Base-by-base conservation (phyloP, 2,888 invertebrate genomes). In the Venustoraphidia nigricollis region DNA sequence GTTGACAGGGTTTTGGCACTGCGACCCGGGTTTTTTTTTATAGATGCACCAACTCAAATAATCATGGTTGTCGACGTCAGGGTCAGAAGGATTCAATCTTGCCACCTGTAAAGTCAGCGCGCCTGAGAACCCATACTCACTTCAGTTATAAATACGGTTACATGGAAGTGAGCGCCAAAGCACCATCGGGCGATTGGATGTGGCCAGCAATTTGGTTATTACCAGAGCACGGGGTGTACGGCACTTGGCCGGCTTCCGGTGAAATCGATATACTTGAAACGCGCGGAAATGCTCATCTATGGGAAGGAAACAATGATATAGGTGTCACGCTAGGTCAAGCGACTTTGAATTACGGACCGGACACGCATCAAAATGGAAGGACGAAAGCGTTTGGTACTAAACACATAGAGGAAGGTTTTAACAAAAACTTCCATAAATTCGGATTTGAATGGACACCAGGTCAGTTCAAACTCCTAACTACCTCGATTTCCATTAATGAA, bases 201-300 rank as follows among this genome's bases (percentile, higher is more conserved):
- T 59, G 59, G 58, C 59, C 60, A 40, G 58, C 58, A 8, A 54
- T 60, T 34, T 59, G 57, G 57, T 50, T 60, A 17, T 50, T 57
- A 39, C 59, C 59, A 14, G 42, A 49, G 9, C 44, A 48, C 9
- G 52, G 62, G 43, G 54, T 49, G 10, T 67, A 66, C 52, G 67
- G 66, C 9, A 51, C 48, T 1, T 67, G 64, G 64, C 66, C 65
- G 6, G 53, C 57, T 9, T 66, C 64, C 39, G 67, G 66, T 34
- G 67, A 67, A 53, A 67, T 67, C 49, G 67, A 67, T 53, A 56
- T 68, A 11, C 56, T 62, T 53, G 65, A 68, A 55, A 54, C 58
- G 11, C 58, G 65, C 52, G 66, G 67, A 52, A 59, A 58, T 59
- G 57, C 58, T 40, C 51, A 56, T 37, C 49, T 47, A 9, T 49